A percentile compares a stretch with the other conserved stretches of the same genome.
Evolutionary conservation across 2,888 invertebrate genomes (phyloP).

Genomic region (Polydrusus pterygomalis): DNA sequence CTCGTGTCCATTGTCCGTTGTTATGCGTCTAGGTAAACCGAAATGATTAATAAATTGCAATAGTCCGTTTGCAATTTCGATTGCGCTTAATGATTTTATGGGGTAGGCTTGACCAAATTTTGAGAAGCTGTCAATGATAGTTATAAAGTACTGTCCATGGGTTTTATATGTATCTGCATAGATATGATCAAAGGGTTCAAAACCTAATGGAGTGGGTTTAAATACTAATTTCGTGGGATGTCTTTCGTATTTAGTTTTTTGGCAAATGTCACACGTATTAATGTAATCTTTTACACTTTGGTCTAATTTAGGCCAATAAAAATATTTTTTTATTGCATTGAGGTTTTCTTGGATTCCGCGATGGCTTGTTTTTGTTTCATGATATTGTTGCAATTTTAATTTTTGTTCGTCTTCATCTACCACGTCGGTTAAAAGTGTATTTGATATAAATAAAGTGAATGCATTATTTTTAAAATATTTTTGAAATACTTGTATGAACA

Average conservation of each 20-base stretch:
- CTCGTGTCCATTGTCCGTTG: conserved; percentile 17
- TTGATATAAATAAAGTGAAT: conserved; percentile 6
- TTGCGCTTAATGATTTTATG: background rate
- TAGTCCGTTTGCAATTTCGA: conserved; percentile 12
- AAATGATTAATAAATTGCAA: conserved; percentile 24
- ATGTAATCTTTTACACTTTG: conserved; percentile 27
- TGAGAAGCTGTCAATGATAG: conserved; percentile 10
- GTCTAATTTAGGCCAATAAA: conserved; percentile 36
- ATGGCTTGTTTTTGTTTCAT: conserved; percentile 41
- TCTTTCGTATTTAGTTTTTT: conserved; percentile 36
- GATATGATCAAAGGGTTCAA: conserved; percentile 14
- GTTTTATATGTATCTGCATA: background rate
- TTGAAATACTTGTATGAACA: conserved; percentile 2
- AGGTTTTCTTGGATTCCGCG: conserved; percentile 33
- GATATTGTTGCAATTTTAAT: conserved; percentile 31
- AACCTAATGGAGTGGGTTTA: conserved; percentile 33
- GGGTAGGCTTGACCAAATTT: conserved; percentile 27
- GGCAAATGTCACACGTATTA: conserved; percentile 29
- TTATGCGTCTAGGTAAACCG: conserved; percentile 13
- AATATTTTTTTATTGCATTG: conserved; percentile 28
- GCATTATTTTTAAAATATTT: conserved; percentile 18
- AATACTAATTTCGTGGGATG: conserved; percentile 23
- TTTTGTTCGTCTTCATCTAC: conserved; percentile 25
- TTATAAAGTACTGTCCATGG: background rate
- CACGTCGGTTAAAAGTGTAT: conserved; percentile 3